Percentiles rank a stretch among this genome's conserved stretches.
Conservation (phyloP, 2,113 vertebrate genomes). For the Ictalurus punctatus region DNA sequence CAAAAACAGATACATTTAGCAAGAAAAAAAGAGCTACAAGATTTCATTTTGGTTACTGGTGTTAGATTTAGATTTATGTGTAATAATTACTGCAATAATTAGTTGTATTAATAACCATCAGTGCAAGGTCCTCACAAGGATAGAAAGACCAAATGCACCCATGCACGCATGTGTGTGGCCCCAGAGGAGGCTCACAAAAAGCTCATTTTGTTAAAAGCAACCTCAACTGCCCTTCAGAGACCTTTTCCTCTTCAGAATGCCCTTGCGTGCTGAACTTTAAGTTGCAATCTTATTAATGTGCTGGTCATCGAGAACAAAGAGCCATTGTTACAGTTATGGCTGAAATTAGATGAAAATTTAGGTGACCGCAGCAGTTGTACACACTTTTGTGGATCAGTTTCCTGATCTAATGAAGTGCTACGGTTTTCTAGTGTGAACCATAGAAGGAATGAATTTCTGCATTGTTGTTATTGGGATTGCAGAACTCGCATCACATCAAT, state of each 20-base stretch:
- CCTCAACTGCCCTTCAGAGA: slow-evolving; percentile 18
- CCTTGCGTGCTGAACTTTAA: slow-evolving; percentile 14
- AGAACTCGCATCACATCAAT: neutral
- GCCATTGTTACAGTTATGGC: neutral
- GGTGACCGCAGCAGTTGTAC: neutral
- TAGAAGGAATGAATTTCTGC: neutral
- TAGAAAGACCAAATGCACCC: neutral
- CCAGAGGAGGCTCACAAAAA: slow-evolving; percentile 13
- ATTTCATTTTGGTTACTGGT: neutral
- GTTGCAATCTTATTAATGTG: slow-evolving; percentile 4
- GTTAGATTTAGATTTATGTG: neutral
- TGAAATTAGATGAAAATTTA: neutral
- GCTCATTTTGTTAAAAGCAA: slow-evolving; percentile 37
- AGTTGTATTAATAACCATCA: neutral
- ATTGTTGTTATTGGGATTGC: neutral
- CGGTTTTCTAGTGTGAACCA: neutral
- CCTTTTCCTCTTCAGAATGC: neutral
- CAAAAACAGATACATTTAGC: too few relatives aligned
- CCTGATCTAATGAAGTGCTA: neutral
- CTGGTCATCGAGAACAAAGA: neutral
- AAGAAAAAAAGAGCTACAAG: neutral
- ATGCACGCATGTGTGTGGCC: slow-evolving; percentile 8
- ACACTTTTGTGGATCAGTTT: neutral
- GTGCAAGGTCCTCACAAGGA: neutral
- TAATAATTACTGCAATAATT: neutral